Conservation (phyloP, 2,888 invertebrate genomes). For the Hydrotaea cyrtoneurina region DNA sequence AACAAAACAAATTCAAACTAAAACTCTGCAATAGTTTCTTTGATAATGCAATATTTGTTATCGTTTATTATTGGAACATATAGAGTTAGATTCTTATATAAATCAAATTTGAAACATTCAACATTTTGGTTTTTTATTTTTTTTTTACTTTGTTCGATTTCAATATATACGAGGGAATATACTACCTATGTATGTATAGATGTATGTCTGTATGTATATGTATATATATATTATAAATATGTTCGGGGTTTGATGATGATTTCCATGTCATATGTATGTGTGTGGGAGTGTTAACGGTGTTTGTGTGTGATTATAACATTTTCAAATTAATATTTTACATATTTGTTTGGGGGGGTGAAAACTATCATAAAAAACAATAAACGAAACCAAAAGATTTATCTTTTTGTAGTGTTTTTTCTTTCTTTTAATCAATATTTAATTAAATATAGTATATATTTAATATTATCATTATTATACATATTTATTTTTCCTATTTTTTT, state of each 20-base stretch:
- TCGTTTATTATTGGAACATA: constrained; percentile 63
- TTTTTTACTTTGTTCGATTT: constrained; percentile 45
- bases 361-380: constrained; percentile 18
- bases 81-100: constrained; percentile 46
- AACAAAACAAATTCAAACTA: constrained; percentile 13
- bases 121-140: constrained; percentile 69
- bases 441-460: constrained; percentile 56
- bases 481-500: constrained; percentile 62
- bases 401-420: constrained; percentile 8
- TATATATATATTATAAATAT: constrained; percentile 70
- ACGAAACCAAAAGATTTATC: constrained; percentile 25
- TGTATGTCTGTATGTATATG: constrained; percentile 70
- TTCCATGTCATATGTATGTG: not conserved
- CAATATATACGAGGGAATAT: constrained; percentile 34
- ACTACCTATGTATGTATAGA: constrained; percentile 62
- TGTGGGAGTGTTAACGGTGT: constrained; percentile 49
- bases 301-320: not conserved
- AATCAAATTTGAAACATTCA: constrained; percentile 71
- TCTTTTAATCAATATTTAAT: constrained; percentile 45
- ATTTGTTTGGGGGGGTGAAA: constrained; percentile 61
- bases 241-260: constrained; percentile 68
- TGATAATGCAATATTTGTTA: constrained; percentile 47
- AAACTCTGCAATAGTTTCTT: constrained; percentile 21
- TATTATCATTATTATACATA: constrained; percentile 70
- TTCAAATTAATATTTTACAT: constrained; percentile 56